These are phyloP conservation scores for Lithophane semibrunnea DNA, from an alignment of 2,888 invertebrate species.

Conservation along the genomic window DNA sequence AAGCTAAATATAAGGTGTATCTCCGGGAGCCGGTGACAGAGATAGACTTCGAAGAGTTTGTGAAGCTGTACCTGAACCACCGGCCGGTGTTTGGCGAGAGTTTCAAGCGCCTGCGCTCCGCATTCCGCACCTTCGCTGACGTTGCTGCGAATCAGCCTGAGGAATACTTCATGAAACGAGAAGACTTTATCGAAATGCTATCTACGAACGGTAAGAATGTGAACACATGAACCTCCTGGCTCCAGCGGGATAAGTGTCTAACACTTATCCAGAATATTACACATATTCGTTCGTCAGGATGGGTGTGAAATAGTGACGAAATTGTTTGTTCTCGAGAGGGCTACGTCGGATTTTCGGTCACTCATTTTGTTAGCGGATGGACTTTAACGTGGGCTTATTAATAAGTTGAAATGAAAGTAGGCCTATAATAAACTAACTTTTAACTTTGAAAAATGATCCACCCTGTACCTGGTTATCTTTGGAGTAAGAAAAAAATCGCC, in stretches of 20 bases:
- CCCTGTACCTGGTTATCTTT: not conserved
- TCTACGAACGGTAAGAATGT: conserved; percentile 47
- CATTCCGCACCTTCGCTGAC: conserved; percentile 86
- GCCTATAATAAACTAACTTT: not conserved
- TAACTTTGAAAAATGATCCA: not conserved
- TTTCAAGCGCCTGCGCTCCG: conserved; percentile 81
- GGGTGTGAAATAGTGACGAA: not conserved
- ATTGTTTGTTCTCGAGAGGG: not conserved
- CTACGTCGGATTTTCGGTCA: not conserved
- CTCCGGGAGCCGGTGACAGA: conserved; percentile 86
- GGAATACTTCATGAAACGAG: conserved; percentile 74
- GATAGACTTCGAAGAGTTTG: conserved; percentile 92
- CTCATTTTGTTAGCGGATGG: not conserved
- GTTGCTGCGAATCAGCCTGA: conserved; percentile 50
- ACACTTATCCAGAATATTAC: not conserved
- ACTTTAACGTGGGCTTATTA: not conserved
- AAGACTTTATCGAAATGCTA: conserved; percentile 85
- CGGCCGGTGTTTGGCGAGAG: conserved; percentile 91
- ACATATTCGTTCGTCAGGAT: not conserved
- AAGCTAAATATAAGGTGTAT: conserved; percentile 90
- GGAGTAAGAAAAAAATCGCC: not conserved
- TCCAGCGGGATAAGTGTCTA: not conserved
- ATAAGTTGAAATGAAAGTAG: not conserved
- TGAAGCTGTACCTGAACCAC: conserved; percentile 92
- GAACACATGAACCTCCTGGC: not conserved